A percentile compares a stretch with the other conserved stretches of the same genome.
These are phyloP conservation scores for Dicranocentrus wangi DNA, from an alignment of 2,888 invertebrate species.

Conservation along the genomic window DNA sequence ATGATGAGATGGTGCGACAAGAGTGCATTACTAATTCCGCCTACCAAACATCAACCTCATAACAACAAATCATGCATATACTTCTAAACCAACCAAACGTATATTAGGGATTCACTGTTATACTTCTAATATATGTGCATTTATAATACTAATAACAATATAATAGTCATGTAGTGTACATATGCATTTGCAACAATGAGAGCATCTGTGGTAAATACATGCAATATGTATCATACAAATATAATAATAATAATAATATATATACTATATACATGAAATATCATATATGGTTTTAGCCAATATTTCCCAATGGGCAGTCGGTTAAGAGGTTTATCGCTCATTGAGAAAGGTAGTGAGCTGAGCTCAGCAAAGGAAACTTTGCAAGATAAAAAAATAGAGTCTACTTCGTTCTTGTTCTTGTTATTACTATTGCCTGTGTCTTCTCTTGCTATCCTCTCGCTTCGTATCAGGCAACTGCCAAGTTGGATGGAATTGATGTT, in stretches of 20 bases:
- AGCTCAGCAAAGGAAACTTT: no score
- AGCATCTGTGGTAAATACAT: slow-evolving; percentile 1
- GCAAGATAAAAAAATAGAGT: no score
- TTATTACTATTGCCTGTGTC: no score
- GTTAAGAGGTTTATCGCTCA: slow-evolving; percentile 18
- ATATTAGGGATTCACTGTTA: no score
- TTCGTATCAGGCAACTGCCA: background rate
- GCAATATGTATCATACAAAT: background rate
- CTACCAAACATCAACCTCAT: slow-evolving; percentile 2
- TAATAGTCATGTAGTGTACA: no score
- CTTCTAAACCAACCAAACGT: no score
- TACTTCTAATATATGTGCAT: no score
- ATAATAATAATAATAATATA: background rate
- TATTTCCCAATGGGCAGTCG: slow-evolving; percentile 3
- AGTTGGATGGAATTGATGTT: background rate
- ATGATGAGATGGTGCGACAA: background rate
- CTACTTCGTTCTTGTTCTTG: no score
- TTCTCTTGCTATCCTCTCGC: background rate
- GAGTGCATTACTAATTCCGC: slow-evolving; percentile 21
- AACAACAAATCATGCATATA: slow-evolving; percentile 13
- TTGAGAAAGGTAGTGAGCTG: slow-evolving; percentile 8
- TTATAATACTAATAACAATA: no score
- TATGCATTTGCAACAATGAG: no score
- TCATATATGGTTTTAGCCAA: no score
- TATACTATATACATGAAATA: no score